Evolutionary conservation across 2,113 vertebrate genomes (phyloP).

Genomic region (Indicator maculatus): DNA sequence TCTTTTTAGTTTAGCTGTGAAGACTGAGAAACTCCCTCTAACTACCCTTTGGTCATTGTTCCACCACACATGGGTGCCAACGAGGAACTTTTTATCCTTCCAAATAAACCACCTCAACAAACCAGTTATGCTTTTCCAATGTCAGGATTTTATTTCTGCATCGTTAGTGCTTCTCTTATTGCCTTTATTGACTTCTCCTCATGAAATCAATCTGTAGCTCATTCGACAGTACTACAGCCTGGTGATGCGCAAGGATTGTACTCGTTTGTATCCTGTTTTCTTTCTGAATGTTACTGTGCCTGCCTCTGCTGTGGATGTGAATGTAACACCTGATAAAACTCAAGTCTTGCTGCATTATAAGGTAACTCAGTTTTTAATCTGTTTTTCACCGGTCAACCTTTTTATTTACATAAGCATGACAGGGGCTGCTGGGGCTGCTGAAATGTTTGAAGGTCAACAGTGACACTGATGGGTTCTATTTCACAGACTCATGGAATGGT

Average conservation of each 20-base stretch:
- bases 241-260: conserved; percentile 77
- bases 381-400: neutral
- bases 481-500: no score
- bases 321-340: conserved; percentile 94
- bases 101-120: neutral
- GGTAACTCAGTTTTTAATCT: conserved; percentile 74
- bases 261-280: conserved; percentile 84
- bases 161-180: neutral
- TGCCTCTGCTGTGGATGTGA: conserved; percentile 87
- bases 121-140: neutral
- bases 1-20: neutral
- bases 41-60: neutral
- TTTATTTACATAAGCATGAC: neutral
- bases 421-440: neutral
- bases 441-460: neutral
- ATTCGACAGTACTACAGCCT: conserved; percentile 84
- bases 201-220: conserved; percentile 75
- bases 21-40: neutral
- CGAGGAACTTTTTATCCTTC: neutral
- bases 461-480: neutral
- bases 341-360: conserved; percentile 93
- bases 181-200: neutral
- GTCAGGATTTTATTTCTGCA: neutral
- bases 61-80: neutral
- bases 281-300: conserved; percentile 88